Conservation (phyloP, 2,797 vertebrate genomes). For the Lacerta bilineata region DNA sequence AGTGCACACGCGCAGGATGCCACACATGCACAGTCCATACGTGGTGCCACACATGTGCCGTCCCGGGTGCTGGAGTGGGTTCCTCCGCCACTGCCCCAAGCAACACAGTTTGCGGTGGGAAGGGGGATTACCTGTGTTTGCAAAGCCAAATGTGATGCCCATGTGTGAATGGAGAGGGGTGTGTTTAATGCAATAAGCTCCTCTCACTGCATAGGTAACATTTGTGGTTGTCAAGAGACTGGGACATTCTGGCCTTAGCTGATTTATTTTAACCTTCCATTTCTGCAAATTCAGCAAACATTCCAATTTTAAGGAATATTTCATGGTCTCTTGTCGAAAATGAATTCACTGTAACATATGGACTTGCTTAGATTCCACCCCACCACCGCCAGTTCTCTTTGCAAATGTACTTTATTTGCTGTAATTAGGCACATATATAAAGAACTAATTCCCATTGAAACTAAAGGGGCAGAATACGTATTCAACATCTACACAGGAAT, state of each 20-base stretch:
- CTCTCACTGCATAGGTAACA: not conserved
- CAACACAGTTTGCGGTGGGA: not conserved
- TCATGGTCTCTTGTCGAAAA: not conserved
- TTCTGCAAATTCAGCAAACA: slow-evolving; percentile 16
- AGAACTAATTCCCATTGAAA: not conserved
- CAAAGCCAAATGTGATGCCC: not conserved
- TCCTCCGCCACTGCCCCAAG: too few species aligned
- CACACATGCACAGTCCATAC: too few species aligned
- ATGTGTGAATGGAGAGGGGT: not conserved
- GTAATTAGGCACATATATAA: not conserved
- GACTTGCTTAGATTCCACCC: not conserved
- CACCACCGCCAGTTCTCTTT: not conserved
- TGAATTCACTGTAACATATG: not conserved
- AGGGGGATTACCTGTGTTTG: not conserved
- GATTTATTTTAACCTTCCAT: slow-evolving; percentile 1
- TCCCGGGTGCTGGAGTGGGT: too few species aligned
- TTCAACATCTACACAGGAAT: not conserved
- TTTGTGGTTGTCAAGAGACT: not conserved
- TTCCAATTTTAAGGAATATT: slow-evolving; percentile 11
- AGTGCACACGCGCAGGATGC: too few species aligned
- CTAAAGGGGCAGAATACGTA: not conserved
- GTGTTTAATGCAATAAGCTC: not conserved
- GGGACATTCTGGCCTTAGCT: not conserved
- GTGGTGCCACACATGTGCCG: too few species aligned
- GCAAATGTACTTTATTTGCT: not conserved